Conservation (phyloP, 2,888 invertebrate genomes). For the Craniophora ligustri region DNA sequence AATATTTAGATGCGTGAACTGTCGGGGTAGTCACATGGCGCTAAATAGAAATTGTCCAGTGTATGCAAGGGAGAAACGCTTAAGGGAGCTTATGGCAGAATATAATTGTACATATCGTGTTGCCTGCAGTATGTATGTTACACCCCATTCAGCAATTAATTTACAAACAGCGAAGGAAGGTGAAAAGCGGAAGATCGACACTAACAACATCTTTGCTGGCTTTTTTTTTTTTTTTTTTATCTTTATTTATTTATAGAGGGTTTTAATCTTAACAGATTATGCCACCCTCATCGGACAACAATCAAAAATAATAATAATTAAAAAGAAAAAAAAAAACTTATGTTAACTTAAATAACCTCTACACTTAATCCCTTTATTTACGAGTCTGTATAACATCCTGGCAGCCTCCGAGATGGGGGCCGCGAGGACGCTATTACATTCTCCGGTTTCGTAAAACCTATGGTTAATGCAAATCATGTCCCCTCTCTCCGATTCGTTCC, state of each 20-base stretch:
- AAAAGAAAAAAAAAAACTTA: neutral
- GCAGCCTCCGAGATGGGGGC: neutral
- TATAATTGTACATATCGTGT: too few relatives aligned
- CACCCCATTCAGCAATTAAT: too few relatives aligned
- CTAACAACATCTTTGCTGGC: too few relatives aligned
- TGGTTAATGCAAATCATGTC: neutral
- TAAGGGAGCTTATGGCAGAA: too few relatives aligned
- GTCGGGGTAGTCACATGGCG: too few relatives aligned
- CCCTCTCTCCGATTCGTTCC: neutral
- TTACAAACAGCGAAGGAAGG: too few relatives aligned
- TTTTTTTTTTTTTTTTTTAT: neutral
- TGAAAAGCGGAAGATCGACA: too few relatives aligned
- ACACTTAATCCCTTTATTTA: neutral
- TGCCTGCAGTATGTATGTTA: too few relatives aligned
- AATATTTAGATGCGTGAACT: too few relatives aligned
- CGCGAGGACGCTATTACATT: neutral
- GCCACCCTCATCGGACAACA: neutral
- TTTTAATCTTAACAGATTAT: neutral
- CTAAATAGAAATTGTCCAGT: too few relatives aligned
- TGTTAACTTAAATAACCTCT: neutral
- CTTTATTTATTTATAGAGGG: neutral
- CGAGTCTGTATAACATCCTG: constrained; percentile 1
- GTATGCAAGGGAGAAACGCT: too few relatives aligned
- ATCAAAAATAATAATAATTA: too few relatives aligned
- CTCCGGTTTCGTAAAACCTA: neutral